These are phyloP conservation scores for Meloe dianella DNA, from an alignment of 2,888 invertebrate genomes.

Conservation along the genomic window DNA sequence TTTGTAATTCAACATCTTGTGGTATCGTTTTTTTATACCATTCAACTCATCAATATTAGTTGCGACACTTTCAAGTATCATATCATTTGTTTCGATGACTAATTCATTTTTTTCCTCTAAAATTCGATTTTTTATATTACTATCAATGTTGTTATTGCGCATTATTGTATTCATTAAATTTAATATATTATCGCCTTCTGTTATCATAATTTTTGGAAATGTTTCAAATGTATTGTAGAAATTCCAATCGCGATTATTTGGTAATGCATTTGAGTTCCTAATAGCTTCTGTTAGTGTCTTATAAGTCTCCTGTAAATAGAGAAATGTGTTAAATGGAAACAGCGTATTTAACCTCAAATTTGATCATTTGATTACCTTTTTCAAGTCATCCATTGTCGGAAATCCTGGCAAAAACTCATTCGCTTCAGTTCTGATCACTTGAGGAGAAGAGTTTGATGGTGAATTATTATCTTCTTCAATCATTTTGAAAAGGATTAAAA, in stretches of 20 bases:
- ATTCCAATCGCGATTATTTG: slow-evolving; percentile 73
- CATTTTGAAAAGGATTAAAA: slow-evolving; percentile 18
- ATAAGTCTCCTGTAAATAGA: slow-evolving; percentile 74
- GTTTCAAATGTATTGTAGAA: slow-evolving; percentile 78
- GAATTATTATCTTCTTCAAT: slow-evolving; percentile 22
- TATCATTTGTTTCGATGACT: slow-evolving; percentile 82
- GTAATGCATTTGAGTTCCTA: slow-evolving; percentile 73
- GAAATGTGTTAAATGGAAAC: too few relatives aligned
- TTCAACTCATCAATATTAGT: slow-evolving; percentile 72
- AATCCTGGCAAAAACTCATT: slow-evolving; percentile 51
- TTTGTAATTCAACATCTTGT: slow-evolving; percentile 62
- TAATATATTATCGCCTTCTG: slow-evolving; percentile 70
- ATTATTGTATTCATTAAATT: slow-evolving; percentile 65
- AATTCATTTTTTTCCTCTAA: slow-evolving; percentile 76
- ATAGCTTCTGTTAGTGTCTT: slow-evolving; percentile 71
- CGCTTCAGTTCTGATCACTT: slow-evolving; percentile 16
- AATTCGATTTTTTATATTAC: slow-evolving; percentile 64
- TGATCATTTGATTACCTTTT: slow-evolving; percentile 53
- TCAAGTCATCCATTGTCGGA: slow-evolving; percentile 52
- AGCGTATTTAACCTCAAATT: slow-evolving; percentile 33
- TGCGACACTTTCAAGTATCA: slow-evolving; percentile 80
- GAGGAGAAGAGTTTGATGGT: not conserved
- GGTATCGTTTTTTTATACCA: slow-evolving; percentile 65
- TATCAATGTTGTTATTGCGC: slow-evolving; percentile 63
- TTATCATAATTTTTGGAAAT: slow-evolving; percentile 71